A percentile compares a stretch with the other conserved stretches of the same genome.
Evolutionary conservation across 2,888 invertebrate species (phyloP).

Genomic region (Monoplex corrugatus): DNA sequence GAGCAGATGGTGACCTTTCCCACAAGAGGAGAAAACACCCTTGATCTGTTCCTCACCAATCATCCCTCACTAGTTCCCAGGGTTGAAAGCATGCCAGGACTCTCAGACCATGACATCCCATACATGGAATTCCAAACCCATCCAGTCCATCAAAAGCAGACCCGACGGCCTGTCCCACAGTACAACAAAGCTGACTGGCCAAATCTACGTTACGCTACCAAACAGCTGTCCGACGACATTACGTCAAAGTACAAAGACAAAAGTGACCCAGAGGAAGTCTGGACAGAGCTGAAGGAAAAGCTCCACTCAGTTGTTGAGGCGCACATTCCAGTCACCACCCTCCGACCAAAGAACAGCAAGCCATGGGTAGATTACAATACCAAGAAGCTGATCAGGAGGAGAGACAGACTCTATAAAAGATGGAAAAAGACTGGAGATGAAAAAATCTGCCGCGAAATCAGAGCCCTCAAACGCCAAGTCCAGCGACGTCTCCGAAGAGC

Average conservation of each 20-base stretch:
- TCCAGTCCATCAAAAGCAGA: neutral
- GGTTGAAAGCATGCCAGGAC: slow-evolving; percentile 10
- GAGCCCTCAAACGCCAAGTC: neutral
- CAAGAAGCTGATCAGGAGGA: neutral
- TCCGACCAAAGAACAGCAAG: neutral
- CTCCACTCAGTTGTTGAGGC: neutral
- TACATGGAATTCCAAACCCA: slow-evolving; percentile 17
- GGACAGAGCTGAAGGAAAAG: neutral
- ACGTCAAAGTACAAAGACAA: neutral
- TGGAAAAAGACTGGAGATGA: slow-evolving; percentile 32
- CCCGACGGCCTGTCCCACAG: neutral
- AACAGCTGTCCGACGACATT: neutral
- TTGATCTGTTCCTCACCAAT: slow-evolving; percentile 13
- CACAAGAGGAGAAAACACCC: slow-evolving; percentile 15
- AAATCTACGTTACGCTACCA: neutral
- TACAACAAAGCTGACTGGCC: neutral
- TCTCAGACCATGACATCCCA: slow-evolving; percentile 28
- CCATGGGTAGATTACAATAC: slow-evolving; percentile 27
- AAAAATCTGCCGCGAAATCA: neutral
- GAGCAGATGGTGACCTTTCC: slow-evolving; percentile 28
- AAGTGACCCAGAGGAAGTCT: slow-evolving; percentile 5
- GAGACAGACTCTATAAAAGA: slow-evolving; percentile 5
- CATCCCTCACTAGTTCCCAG: slow-evolving; percentile 8
- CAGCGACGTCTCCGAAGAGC: neutral
- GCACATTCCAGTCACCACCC: neutral